Evolutionary conservation across 2,113 vertebrate genomes (phyloP), one percentile per base, ranked within the genome.

Genomic region (Paramormyrops kingsleyae): DNA sequence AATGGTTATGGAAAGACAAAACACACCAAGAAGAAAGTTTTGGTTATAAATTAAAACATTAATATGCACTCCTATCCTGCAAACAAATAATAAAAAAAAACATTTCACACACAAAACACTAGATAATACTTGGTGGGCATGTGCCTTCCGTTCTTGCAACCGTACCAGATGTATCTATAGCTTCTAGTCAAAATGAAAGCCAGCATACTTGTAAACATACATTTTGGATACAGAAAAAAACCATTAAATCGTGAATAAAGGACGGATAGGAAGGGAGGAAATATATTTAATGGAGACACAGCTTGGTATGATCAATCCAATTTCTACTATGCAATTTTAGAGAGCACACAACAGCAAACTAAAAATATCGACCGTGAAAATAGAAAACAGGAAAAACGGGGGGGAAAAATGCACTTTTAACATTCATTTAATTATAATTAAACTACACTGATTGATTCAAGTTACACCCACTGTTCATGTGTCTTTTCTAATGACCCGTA

Each of bases 141-240:
- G 3, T 86, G 42, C 44, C n/a, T n/a, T 50, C n/a, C 2, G n/a
- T 50, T 50, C 46, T 31, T 50, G 83, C n/a, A 31, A 86, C 4
- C 12, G 47, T 47, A 86, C 35, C 74, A 42, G 74, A n/a, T 86
- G 46, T 27, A 15, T n/a, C 83, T 50, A n/a, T 31, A 86, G 24
- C 50, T 86, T 21, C 46, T 27, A 17, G 24, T 86, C 47, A 86
- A 86, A 49, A 46, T 15, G 44, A 49, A 86, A 86, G 44, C 46
- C 83, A 49, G 83, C 83, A 86, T 86, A 86, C 4, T 24, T 86
- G 83, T 86, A 86, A 86, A 86, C 83, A 50, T 86, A 47, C 35
- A 39, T 39, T 42, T 42, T 80, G 35, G 74, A 80, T 80, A 80
- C 74, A 80, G 35, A 9, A 42, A 80, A 19, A 80, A 42, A 74